phyloP scores from a whole-genome alignment of 2,888 invertebrate species.

The Orchesella flavescens region DNA sequence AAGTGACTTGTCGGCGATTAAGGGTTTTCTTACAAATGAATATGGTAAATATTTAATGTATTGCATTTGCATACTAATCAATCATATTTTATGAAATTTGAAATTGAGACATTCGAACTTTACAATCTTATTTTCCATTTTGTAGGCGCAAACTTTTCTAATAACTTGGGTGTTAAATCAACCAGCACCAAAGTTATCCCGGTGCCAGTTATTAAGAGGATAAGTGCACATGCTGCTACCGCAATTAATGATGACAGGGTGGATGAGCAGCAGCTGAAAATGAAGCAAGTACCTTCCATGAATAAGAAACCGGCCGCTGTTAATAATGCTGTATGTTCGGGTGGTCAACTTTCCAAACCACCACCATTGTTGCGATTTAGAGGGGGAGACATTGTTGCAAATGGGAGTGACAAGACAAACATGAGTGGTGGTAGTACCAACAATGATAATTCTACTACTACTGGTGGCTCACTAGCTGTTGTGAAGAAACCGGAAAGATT shows the following conservation, averaged over 20 bases:
- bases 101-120: too few relatives aligned
- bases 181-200: too few relatives aligned
- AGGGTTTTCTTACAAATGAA: conserved; percentile 23
- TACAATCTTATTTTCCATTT: too few relatives aligned
- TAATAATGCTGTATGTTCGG: neutral
- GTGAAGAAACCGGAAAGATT: conserved; percentile 26
- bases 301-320: neutral
- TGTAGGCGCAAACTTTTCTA: too few relatives aligned
- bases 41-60: conserved; percentile 29
- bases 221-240: too few relatives aligned
- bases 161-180: too few relatives aligned
- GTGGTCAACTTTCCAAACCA: conserved; percentile 13
- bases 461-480: neutral
- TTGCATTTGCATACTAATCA: too few relatives aligned
- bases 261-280: too few relatives aligned
- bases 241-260: too few relatives aligned
- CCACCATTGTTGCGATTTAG: conserved; percentile 41
- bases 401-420: neutral
- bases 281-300: too few relatives aligned
- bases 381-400: neutral
- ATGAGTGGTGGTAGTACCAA: neutral
- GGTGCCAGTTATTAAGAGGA: too few relatives aligned
- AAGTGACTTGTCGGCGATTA: conserved; percentile 33
- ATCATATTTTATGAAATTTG: too few relatives aligned
- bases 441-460: neutral